Base-by-base conservation (phyloP, 2,797 vertebrate species). In the Triplophysa yarkandensis region DNA sequence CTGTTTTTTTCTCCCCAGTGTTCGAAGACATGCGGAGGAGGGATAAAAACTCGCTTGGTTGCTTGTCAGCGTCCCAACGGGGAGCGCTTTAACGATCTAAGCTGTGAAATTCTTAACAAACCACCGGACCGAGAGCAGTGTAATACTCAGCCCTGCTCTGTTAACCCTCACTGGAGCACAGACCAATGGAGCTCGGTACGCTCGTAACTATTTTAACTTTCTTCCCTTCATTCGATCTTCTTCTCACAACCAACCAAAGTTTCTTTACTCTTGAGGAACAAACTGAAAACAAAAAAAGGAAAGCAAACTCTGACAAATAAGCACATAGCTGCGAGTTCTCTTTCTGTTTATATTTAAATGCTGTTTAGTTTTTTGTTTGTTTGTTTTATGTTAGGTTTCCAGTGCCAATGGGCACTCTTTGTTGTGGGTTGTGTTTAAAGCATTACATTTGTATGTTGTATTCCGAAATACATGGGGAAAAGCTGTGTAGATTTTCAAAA, bases 131-230 rank as follows among this genome's bases (percentile, higher is more conserved):
- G 93, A 27, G 96, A 99, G 90, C 96, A 95, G 91, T 99, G 98
- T 92, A 97, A 96, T 90, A 93, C 91, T 82, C 96, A 95, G 62
- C 89, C 92, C 74, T 99, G 98, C 90, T 92, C 94, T 62, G 92
- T 90, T 82, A 94, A 92, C 81, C 92, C 94, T 46, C 92, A 92
- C 72, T 98, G 97, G 98, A 97, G 90, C 83, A 86, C 94, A 86
- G 94, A 95, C 89, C 95, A 95, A 86, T 99, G 97, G 97, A 98
- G 95, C 91, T 94, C 94, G 96, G 96, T 98, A 98, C 93, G 96
- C 89, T 92, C 92, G 83, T 98, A 94, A 95, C 85, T 89, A 73
- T 90, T 92, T 84, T 72, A 71, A 77, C 68, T 48, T 67, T 72
- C 60, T 63, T 64, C 64, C 68, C 61, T 69, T 70, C 64, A 57